A percentile compares a stretch with the other conserved stretches of the same genome.
These are phyloP conservation scores for Thereva unica DNA, from an alignment of 2,888 invertebrate species.

Conservation along the genomic window DNA sequence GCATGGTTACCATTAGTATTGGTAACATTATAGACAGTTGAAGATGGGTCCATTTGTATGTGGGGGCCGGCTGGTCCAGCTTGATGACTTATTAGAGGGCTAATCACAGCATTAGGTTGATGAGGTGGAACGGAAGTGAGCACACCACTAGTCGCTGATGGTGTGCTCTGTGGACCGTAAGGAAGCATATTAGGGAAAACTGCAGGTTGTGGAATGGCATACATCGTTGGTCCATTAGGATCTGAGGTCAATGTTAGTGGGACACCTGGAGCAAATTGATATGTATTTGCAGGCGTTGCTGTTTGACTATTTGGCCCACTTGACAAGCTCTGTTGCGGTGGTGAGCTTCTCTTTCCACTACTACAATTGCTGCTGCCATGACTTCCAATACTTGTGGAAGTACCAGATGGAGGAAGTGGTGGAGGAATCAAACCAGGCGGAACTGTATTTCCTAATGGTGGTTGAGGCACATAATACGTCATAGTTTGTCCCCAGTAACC, in stretches of 20 bases:
- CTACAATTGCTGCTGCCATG: constrained; percentile 33
- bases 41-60: constrained; percentile 37
- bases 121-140: constrained; percentile 48
- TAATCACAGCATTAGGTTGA: constrained; percentile 55
- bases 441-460: constrained; percentile 49
- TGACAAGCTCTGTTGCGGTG: constrained; percentile 45
- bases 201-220: constrained; percentile 56
- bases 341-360: constrained; percentile 52
- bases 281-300: constrained; percentile 47
- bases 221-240: constrained; percentile 51
- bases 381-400: constrained; percentile 39
- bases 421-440: constrained; percentile 51
- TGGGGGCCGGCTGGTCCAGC: constrained; percentile 42
- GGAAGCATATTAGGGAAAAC: constrained; percentile 57
- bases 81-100: constrained; percentile 46
- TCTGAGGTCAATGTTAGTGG: constrained; percentile 46
- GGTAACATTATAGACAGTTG: constrained; percentile 9
- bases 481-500: constrained; percentile 56
- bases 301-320: constrained; percentile 40
- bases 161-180: constrained; percentile 47
- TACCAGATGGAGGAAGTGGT: constrained; percentile 50
- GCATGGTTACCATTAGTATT: constrained; percentile 38
- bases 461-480: constrained; percentile 58
- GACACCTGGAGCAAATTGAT: constrained; percentile 45
- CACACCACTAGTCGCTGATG: constrained; percentile 46